Evolutionary conservation across 2,113 vertebrate genomes (phyloP).

Genomic region (Thunnus thynnus): DNA sequence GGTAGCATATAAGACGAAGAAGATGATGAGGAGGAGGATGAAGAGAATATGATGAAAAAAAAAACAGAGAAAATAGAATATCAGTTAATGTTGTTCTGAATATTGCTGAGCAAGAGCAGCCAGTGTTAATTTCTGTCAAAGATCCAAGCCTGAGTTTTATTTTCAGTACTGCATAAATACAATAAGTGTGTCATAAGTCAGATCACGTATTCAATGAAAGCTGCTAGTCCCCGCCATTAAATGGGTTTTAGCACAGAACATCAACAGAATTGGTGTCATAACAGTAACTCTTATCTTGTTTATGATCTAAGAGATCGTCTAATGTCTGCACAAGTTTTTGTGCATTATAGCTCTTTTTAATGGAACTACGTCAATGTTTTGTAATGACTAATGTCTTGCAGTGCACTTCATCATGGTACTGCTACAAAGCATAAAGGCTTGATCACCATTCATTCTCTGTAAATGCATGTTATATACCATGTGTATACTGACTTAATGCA

Average conservation of each 20-base stretch:
- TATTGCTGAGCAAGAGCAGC: conserved; percentile 15
- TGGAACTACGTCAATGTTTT: conserved; percentile 7
- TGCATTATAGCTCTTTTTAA: conserved; percentile 18
- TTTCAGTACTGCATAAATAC: conserved; percentile 46
- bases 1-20: conserved; percentile 14
- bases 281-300: conserved; percentile 48
- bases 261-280: conserved; percentile 48
- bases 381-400: conserved; percentile 8
- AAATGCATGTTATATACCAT: neutral
- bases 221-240: conserved; percentile 38
- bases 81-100: conserved; percentile 5
- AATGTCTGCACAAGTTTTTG: conserved; percentile 25
- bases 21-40: neutral
- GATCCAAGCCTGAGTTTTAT: conserved; percentile 19
- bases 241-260: conserved; percentile 54
- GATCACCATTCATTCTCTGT: neutral
- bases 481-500: neutral
- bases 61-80: neutral
- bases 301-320: conserved; percentile 28
- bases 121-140: conserved; percentile 33
- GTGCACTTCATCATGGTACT: neutral
- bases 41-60: neutral
- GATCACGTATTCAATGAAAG: conserved; percentile 56
- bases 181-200: conserved; percentile 60
- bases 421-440: neutral